Conservation (phyloP, 2,888 invertebrate genomes). For the Ophioninae sp. region DNA sequence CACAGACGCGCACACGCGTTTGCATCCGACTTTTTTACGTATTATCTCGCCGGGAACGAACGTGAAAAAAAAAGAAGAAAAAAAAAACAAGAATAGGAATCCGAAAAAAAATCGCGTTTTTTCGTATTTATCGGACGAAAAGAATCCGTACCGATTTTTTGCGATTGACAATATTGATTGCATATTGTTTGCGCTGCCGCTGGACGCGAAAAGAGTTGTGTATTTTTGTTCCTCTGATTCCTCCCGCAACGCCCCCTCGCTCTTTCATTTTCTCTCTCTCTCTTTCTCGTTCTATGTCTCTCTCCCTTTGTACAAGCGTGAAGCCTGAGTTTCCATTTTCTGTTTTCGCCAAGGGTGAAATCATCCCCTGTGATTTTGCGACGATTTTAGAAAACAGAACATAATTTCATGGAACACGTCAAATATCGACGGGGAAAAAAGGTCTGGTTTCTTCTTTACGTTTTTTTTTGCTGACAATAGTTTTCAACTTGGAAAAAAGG, state of each 20-base stretch:
- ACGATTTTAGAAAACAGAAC: too few relatives aligned
- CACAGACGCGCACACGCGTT: constrained; percentile 58
- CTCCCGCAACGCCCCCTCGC: constrained; percentile 54
- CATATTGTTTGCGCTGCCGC: constrained; percentile 59
- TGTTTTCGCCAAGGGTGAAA: too few relatives aligned
- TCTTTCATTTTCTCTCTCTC: background rate
- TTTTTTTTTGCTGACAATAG: too few relatives aligned
- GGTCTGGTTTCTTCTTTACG: too few relatives aligned
- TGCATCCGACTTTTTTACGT: constrained; percentile 59
- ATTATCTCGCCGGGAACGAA: constrained; percentile 57
- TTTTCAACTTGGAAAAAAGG: too few relatives aligned
- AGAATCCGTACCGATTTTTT: constrained; percentile 58
- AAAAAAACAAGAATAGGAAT: constrained; percentile 9
- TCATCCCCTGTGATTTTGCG: too few relatives aligned
- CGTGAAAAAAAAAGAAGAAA: constrained; percentile 17
- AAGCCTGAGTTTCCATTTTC: too few relatives aligned
- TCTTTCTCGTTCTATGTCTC: background rate
- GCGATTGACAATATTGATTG: constrained; percentile 63
- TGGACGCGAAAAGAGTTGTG: constrained; percentile 46
- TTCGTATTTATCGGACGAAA: constrained; percentile 57
- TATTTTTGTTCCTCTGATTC: constrained; percentile 64
- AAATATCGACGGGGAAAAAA: too few relatives aligned
- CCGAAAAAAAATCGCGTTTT: constrained; percentile 23
- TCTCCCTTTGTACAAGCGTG: too few relatives aligned
- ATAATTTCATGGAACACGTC: too few relatives aligned